These are phyloP conservation scores for Drosophila antonietae DNA, from an alignment of 2,888 invertebrate genomes.

Conservation along the genomic window DNA sequence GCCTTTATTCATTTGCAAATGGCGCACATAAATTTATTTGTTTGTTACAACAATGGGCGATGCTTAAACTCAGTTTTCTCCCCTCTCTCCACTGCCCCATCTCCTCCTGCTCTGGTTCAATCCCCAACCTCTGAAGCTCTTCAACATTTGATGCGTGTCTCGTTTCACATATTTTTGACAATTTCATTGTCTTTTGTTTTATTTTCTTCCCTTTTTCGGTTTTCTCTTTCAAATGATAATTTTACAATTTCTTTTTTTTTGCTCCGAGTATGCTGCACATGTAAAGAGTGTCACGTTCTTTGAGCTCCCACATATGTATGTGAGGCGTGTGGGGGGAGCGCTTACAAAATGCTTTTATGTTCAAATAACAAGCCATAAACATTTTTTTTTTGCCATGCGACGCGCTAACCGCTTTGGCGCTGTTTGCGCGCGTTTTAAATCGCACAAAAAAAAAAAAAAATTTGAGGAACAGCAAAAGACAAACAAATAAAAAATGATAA, in stretches of 20 bases:
- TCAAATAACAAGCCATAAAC: slow-evolving; percentile 80
- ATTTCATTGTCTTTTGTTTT: slow-evolving; percentile 73
- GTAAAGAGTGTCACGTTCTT: slow-evolving; percentile 73
- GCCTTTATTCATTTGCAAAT: slow-evolving; percentile 65
- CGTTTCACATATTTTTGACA: slow-evolving; percentile 79
- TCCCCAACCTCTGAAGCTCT: neutral
- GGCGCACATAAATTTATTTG: slow-evolving; percentile 78
- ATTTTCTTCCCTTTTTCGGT: slow-evolving; percentile 37
- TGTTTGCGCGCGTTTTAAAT: slow-evolving; percentile 71
- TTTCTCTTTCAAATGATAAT: slow-evolving; percentile 62
- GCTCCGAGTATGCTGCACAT: slow-evolving; percentile 16
- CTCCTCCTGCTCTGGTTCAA: neutral
- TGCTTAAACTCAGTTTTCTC: neutral
- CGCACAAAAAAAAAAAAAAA: slow-evolving; percentile 17
- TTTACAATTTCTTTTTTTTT: slow-evolving; percentile 9
- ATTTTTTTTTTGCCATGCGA: slow-evolving; percentile 52
- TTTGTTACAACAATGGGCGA: slow-evolving; percentile 62
- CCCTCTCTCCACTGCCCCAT: neutral
- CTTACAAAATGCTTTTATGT: slow-evolving; percentile 71
- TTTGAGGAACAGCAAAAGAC: slow-evolving; percentile 5
- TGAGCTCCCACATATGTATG: slow-evolving; percentile 18
- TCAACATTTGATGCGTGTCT: slow-evolving; percentile 70
- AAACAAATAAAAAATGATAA: slow-evolving; percentile 77
- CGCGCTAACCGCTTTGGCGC: slow-evolving; percentile 56
- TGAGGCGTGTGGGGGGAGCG: neutral